These are phyloP conservation scores for Cyrtonyx montezumae DNA, from an alignment of 2,113 vertebrate genomes.

Conservation along the genomic window DNA sequence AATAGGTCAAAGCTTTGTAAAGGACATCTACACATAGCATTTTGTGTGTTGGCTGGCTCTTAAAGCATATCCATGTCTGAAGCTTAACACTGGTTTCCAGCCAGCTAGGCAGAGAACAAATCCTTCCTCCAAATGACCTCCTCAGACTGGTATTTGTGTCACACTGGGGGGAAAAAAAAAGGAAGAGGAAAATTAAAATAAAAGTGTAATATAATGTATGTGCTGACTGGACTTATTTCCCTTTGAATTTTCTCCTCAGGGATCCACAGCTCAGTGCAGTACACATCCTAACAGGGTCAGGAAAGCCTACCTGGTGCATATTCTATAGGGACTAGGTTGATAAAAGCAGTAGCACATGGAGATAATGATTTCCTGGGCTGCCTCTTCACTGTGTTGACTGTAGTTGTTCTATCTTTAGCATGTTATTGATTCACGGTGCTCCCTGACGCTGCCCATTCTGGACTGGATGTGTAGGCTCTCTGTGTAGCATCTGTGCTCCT, in stretches of 20 bases:
- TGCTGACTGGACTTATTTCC: background rate
- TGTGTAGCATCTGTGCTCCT: background rate
- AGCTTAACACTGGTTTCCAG: background rate
- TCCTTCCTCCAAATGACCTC: conserved; percentile 4
- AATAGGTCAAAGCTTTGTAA: background rate
- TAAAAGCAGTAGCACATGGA: background rate
- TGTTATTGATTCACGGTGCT: background rate
- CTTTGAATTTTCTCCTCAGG: background rate
- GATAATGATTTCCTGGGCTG: background rate
- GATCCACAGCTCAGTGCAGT: background rate
- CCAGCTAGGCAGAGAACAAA: conserved; percentile 18
- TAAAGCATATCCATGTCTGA: background rate
- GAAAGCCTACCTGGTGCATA: background rate
- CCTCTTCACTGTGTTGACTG: background rate
- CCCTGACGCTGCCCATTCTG: background rate
- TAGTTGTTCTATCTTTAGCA: background rate
- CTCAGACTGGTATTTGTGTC: conserved; percentile 26
- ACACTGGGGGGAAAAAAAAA: background rate
- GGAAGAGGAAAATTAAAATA: background rate
- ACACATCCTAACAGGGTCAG: background rate
- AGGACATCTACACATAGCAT: background rate
- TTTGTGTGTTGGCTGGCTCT: background rate
- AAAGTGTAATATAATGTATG: background rate
- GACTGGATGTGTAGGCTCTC: fast-evolving
- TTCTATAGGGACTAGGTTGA: background rate